Evolutionary conservation across 2,797 vertebrate species (phyloP).

Genomic region (Pseudochirops corinnae): DNA sequence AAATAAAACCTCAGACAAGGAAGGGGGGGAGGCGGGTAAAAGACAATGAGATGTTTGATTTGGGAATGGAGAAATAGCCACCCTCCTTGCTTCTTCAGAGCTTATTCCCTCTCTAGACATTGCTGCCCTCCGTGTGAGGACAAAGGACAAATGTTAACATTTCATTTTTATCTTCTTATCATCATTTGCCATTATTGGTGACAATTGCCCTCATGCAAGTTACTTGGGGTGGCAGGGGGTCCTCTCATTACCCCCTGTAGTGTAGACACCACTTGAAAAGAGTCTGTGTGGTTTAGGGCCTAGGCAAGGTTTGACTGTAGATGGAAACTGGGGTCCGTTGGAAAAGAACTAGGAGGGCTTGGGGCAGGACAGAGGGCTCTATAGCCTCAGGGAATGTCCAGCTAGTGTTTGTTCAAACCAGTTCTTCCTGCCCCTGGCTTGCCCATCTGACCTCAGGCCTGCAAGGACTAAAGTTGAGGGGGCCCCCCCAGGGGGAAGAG

Average conservation of each 20-base stretch:
- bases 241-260: not conserved
- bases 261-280: not conserved
- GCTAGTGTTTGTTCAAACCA: not conserved
- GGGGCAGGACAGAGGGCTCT: not conserved
- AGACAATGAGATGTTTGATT: not conserved
- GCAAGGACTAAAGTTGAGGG: not conserved
- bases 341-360: not conserved
- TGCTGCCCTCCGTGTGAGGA: not conserved
- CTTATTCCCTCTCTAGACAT: not conserved
- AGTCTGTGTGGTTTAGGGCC: not conserved
- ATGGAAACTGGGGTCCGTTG: not conserved
- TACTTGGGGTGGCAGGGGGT: not conserved
- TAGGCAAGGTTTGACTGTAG: not conserved
- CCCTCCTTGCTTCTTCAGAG: not conserved
- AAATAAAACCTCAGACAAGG: accelerated
- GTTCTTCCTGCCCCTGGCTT: not conserved
- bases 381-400: not conserved
- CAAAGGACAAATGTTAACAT: not conserved
- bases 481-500: not conserved
- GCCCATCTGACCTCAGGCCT: not conserved
- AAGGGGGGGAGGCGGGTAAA: not conserved
- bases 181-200: not conserved
- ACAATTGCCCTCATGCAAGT: not conserved
- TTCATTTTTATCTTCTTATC: not conserved
- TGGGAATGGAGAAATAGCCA: not conserved